Conservation (phyloP, 2,888 invertebrate species). For the Oscheius sp. region DNA sequence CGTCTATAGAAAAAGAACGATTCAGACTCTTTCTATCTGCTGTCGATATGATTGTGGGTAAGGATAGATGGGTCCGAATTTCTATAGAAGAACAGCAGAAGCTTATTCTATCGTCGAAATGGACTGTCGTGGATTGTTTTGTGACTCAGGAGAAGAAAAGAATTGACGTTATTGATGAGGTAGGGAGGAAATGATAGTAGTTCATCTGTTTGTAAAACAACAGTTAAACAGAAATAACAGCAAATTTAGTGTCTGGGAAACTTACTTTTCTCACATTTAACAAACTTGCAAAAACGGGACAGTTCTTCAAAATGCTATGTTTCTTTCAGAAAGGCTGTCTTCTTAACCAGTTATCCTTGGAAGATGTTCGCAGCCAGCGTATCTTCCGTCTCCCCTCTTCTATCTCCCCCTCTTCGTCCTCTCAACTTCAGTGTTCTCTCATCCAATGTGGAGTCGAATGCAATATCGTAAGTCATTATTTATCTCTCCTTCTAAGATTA, state of each 20-base stretch:
- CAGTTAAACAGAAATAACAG: too few relatives aligned
- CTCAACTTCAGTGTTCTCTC: constrained; percentile 21
- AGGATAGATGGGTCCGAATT: neutral
- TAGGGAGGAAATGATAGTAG: neutral
- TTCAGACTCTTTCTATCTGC: neutral
- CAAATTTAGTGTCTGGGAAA: too few relatives aligned
- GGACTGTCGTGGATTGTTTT: neutral
- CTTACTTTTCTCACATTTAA: too few relatives aligned
- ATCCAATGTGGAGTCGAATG: constrained; percentile 20
- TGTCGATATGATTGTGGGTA: neutral
- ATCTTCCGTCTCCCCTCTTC: too few relatives aligned
- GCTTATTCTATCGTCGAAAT: constrained; percentile 2
- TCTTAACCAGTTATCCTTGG: too few relatives aligned
- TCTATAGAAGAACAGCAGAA: constrained; percentile 2
- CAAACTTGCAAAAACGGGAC: too few relatives aligned
- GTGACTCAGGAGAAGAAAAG: too few relatives aligned
- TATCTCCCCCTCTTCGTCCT: neutral
- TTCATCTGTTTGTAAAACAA: neutral
- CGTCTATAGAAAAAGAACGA: neutral
- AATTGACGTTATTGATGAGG: neutral
- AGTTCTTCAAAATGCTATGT: too few relatives aligned
- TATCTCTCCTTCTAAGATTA: too few relatives aligned
- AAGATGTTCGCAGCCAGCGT: too few relatives aligned
- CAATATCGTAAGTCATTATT: constrained; percentile 2
- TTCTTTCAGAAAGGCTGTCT: too few relatives aligned